Base-by-base conservation (phyloP, 1,140 invertebrate genomes). In the Leptinotarsa lineolata region DNA sequence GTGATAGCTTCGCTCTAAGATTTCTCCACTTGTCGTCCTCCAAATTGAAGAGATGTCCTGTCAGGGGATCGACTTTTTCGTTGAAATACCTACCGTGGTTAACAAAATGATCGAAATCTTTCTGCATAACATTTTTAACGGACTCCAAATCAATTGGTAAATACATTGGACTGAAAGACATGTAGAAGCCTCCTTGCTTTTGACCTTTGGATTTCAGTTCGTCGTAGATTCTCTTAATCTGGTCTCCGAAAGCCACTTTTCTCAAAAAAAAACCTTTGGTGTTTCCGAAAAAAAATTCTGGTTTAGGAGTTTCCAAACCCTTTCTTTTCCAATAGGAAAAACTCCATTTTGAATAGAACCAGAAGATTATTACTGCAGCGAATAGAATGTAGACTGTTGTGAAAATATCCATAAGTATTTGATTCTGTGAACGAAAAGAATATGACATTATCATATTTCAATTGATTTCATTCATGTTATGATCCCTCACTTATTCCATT, bases 1-100 rank as follows among this genome's bases (percentile, higher is more conserved):
- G 88, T 1, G 86, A 86, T 4, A 91, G 70, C 70, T 88, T 88
- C 0, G 80, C 75, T 44, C 89, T 81, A 0, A 90, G 68, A 45
- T 84, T 5, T 22, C 21, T 22, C 21, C 21, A 22, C 21, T 22
- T 22, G 21, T 2, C 21, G 21, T 22, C 21, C 21, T 71, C 64
- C n/a, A 78, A 58, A 18, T 72, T 46, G 72, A 81, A 80, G 15
- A 83, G 64, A 76, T 83, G 74, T 1, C 65, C 80, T 59, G 73
- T 77, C 5, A 83, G 30, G 12, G 78, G 78, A 72, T 83, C 81
- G 6, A 72, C 82, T 81, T 70, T 84, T 81, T 65, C 83, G 54
- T 85, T 84, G 6, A 79, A 74, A 6, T 83, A 81, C 0, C 85
- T 4, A 1, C 84, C 84, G 59, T 86, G 79, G 78, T 87, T 84